Conservation (phyloP, 1,140 invertebrate genomes). For the Eumaeus atala region DNA sequence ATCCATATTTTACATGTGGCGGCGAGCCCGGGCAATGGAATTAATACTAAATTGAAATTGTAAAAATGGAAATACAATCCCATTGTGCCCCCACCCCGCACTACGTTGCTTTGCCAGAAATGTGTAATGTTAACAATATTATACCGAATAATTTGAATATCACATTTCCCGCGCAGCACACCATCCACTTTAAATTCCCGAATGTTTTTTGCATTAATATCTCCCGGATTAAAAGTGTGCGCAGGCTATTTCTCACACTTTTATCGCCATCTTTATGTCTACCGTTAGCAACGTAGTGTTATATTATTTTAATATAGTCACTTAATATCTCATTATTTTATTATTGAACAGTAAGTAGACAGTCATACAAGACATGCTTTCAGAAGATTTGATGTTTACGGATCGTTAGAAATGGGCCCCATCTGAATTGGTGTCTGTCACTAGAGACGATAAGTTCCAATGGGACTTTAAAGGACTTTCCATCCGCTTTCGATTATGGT, state of each 20-base stretch:
- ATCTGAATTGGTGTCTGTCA: no score
- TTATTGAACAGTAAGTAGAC: no score
- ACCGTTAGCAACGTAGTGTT: no score
- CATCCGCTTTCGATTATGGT: no score
- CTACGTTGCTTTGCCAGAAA: constrained; percentile 48
- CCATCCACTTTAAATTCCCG: constrained; percentile 8
- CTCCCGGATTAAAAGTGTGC: constrained; percentile 8
- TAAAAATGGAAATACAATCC: constrained; percentile 74
- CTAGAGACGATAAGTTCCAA: no score
- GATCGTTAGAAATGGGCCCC: no score
- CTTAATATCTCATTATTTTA: no score
- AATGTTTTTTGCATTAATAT: constrained; percentile 10
- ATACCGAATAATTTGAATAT: constrained; percentile 19
- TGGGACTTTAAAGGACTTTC: no score
- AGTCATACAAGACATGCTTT: no score
- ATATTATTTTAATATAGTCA: no score
- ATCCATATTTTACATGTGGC: constrained; percentile 74
- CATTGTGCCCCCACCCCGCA: constrained; percentile 48
- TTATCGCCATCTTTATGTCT: constrained; percentile 1
- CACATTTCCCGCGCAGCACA: constrained; percentile 10
- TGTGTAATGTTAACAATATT: constrained; percentile 58
- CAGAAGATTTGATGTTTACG: no score
- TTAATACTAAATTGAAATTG: constrained; percentile 75
- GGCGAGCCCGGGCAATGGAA: constrained; percentile 61
- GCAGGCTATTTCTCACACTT: constrained; percentile 7